Conservation (phyloP, 2,888 invertebrate genomes). For the Xylota sylvarum region DNA sequence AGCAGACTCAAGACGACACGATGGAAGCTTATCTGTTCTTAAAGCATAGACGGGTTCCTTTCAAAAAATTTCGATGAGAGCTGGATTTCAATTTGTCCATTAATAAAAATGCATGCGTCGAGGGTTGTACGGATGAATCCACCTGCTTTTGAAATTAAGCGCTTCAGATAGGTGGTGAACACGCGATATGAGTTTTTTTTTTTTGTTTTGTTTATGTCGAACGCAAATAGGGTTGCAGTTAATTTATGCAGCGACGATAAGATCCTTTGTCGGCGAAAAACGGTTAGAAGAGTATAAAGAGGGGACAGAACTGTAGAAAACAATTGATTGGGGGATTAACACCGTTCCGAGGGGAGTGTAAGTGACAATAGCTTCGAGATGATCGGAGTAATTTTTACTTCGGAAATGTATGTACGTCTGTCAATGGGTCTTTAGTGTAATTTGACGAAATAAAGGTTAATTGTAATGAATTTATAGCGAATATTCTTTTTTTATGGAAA, state of each 20-base stretch:
- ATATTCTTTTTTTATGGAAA: too few species aligned
- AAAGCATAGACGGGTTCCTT: constrained; percentile 32
- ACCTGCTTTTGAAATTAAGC: constrained; percentile 61
- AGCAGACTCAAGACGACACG: background rate
- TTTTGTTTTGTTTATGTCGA: constrained; percentile 17
- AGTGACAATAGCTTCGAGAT: background rate
- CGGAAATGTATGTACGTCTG: too few species aligned
- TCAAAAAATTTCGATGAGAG: constrained; percentile 43
- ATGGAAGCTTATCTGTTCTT: constrained; percentile 51
- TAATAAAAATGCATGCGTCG: constrained; percentile 38
- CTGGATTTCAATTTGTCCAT: constrained; percentile 66
- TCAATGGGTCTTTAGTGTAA: too few species aligned
- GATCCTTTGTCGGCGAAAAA: constrained; percentile 53
- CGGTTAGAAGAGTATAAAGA: background rate
- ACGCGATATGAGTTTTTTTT: constrained; percentile 40
- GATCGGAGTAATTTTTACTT: background rate
- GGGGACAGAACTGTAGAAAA: background rate
- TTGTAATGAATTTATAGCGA: too few species aligned
- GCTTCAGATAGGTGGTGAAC: constrained; percentile 49
- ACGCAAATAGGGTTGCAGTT: constrained; percentile 63
- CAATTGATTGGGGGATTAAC: constrained; percentile 11
- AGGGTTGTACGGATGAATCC: constrained; percentile 47
- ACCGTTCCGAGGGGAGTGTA: background rate
- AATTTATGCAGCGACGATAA: constrained; percentile 70
- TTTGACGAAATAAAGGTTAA: too few species aligned